phyloP scores from a whole-genome alignment of 2,888 invertebrate genomes.

The Epinotia bilunana region DNA sequence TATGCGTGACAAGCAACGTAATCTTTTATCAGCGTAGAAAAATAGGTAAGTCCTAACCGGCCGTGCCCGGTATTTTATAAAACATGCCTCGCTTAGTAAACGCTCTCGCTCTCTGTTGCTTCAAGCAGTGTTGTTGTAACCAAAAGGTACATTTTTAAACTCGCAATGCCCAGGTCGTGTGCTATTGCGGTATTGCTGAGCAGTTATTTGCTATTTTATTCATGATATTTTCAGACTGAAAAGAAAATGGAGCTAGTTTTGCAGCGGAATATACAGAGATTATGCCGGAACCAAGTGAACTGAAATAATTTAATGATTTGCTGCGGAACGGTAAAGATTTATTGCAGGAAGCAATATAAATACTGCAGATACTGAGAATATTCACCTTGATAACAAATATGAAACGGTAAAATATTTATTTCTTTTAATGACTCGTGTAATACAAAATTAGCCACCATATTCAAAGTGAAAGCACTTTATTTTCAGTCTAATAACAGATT shows the following conservation, averaged over 20 bases:
- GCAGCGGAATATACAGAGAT: background rate
- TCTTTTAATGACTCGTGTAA: too few relatives aligned
- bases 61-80: background rate
- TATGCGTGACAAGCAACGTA: background rate
- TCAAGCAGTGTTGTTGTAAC: background rate
- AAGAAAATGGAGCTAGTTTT: constrained; percentile 8
- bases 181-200: background rate
- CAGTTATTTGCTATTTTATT: constrained; percentile 17
- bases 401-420: too few relatives aligned
- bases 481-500: constrained; percentile 23
- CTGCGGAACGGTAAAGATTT: background rate
- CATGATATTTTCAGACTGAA: constrained; percentile 21
- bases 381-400: background rate
- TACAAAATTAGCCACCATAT: background rate
- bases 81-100: constrained; percentile 15
- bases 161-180: background rate
- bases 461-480: background rate
- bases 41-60: background rate
- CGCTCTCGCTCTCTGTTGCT: background rate
- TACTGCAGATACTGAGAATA: background rate
- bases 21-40: constrained; percentile 11
- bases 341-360: background rate
- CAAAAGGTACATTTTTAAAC: background rate
- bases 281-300: background rate
- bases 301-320: constrained; percentile 1